Conservation (phyloP, 2,797 vertebrate species). For the Poliocrania exsul region DNA sequence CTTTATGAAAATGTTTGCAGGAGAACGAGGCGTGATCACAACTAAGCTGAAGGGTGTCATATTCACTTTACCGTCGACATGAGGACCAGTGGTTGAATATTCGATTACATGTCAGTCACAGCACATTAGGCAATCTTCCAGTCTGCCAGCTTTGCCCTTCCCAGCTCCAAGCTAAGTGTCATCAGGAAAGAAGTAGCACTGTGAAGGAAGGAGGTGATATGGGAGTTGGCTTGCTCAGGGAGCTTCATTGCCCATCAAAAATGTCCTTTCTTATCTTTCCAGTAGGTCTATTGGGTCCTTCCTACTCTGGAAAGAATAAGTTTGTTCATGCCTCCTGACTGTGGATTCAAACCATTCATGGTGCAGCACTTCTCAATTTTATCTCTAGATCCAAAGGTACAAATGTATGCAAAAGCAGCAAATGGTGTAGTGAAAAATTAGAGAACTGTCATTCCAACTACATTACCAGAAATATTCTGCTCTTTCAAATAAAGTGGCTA, state of each 20-base stretch:
- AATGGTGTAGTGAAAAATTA: background rate
- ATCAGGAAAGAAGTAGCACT: conserved; percentile 22
- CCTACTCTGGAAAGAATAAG: background rate
- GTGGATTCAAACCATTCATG: background rate
- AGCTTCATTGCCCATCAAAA: background rate
- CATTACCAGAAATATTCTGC: conserved; percentile 19
- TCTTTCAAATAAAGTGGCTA: conserved; percentile 17
- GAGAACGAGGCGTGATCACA: conserved; percentile 63
- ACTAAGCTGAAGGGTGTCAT: conserved; percentile 64
- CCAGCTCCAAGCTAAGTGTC: conserved; percentile 56
- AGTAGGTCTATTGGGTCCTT: background rate
- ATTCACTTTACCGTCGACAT: conserved; percentile 37
- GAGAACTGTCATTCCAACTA: background rate
- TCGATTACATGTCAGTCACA: conserved; percentile 72
- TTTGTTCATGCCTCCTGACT: background rate
- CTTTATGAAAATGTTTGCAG: conserved; percentile 66
- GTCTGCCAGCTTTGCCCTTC: conserved; percentile 58
- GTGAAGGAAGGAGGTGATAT: background rate
- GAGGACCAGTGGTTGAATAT: conserved; percentile 70
- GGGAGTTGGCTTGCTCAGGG: background rate
- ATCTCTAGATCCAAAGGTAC: background rate
- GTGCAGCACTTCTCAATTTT: background rate
- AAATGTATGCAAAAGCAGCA: background rate
- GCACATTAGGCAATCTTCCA: conserved; percentile 73
- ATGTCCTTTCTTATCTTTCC: background rate